phyloP scores from a whole-genome alignment of 2,797 vertebrate genomes.

The Agapornis canus region DNA sequence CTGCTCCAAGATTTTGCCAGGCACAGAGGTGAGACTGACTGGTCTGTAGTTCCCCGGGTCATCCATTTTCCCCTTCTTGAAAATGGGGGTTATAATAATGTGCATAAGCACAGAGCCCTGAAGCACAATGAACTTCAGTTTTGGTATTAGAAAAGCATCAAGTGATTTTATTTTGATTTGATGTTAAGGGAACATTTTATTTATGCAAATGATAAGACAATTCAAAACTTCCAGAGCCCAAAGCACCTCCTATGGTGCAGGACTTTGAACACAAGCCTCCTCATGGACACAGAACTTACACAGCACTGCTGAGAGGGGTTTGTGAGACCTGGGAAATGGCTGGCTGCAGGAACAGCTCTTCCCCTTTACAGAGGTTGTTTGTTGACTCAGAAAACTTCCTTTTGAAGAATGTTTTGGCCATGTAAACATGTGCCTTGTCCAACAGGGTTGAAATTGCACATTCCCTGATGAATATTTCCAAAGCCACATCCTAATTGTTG shows the following conservation, averaged over 20 bases:
- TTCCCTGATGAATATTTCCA: neutral
- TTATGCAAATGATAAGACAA: neutral
- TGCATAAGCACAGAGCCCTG: neutral
- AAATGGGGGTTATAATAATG: neutral
- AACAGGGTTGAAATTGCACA: neutral
- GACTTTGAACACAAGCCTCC: neutral
- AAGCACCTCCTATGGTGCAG: neutral
- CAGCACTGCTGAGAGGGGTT: rapidly evolving
- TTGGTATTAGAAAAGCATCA: neutral
- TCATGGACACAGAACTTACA: neutral
- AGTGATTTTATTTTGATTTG: neutral
- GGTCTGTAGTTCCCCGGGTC: no score
- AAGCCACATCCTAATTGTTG: neutral
- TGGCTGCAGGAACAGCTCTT: neutral
- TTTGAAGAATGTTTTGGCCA: neutral
- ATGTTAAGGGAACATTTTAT: neutral
- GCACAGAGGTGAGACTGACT: no score
- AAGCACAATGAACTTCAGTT: neutral
- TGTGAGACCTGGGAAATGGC: neutral
- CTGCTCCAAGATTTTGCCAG: no score
- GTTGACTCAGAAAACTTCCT: neutral
- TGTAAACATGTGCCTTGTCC: rapidly evolving
- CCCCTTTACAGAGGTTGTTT: neutral
- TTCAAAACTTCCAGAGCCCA: neutral
- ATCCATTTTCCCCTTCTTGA: no score